phyloP scores from a whole-genome alignment of 1,140 invertebrate species.

The Delia radicum region DNA sequence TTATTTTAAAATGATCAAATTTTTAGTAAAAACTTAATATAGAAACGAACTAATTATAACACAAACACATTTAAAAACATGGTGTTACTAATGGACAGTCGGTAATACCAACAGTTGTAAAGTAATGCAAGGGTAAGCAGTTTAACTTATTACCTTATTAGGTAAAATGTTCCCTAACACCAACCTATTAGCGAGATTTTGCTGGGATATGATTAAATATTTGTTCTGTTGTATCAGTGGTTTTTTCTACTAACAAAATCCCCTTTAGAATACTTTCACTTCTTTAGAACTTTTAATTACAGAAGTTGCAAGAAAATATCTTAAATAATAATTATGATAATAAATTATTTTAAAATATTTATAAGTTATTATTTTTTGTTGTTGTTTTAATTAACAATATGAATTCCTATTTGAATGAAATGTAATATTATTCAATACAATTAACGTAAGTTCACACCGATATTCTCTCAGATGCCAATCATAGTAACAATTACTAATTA shows the following conservation, averaged over 20 bases:
- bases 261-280: background rate
- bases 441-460: background rate
- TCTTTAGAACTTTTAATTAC: background rate
- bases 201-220: no score
- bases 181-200: no score
- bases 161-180: no score
- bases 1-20: no score
- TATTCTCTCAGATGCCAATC: background rate
- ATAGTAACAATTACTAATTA: background rate
- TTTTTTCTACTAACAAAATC: background rate
- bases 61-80: no score
- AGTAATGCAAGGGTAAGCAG: no score
- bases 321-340: background rate
- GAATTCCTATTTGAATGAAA: background rate
- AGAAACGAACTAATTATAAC: no score
- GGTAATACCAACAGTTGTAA: no score
- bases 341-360: background rate
- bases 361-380: background rate
- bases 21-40: no score
- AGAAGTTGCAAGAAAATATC: background rate
- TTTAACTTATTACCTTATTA: no score
- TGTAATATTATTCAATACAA: background rate
- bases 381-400: background rate
- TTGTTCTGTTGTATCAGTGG: no score
- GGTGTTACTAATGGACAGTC: no score